phyloP scores from a whole-genome alignment of 2,797 vertebrate genomes.

The Cyprinodon diabolis region DNA sequence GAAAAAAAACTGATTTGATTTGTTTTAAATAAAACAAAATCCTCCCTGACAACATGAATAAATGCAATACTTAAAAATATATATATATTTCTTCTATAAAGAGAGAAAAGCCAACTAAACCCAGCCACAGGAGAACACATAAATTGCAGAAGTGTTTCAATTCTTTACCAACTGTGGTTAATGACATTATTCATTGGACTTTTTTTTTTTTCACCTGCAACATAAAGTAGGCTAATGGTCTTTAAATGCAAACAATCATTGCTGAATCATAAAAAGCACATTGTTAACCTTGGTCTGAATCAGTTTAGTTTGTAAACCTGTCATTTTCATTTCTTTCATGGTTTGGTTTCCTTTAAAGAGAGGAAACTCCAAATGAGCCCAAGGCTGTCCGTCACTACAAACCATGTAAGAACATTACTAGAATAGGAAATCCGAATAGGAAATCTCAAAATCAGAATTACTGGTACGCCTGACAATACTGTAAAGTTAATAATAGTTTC shows the following conservation, averaged over 20 bases:
- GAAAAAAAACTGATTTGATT: no score
- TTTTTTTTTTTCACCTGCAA: no score
- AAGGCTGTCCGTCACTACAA: no score
- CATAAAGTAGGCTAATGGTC: background rate
- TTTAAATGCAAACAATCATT: background rate
- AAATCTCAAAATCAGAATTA: background rate
- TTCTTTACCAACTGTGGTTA: background rate
- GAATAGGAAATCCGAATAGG: background rate
- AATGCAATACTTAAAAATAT: background rate
- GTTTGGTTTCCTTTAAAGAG: no score
- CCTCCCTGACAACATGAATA: background rate
- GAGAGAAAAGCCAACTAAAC: background rate
- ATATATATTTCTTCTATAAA: background rate
- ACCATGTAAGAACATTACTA: no score
- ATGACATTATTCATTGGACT: background rate
- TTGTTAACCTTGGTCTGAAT: background rate
- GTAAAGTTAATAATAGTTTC: background rate
- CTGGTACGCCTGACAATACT: no score
- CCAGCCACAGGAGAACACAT: no score
- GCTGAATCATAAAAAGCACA: background rate
- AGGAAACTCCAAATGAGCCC: no score
- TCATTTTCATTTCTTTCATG: no score
- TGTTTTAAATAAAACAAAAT: background rate
- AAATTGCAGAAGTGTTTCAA: background rate
- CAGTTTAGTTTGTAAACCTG: background rate